Evolutionary conservation across 1,140 invertebrate species (phyloP), one percentile per base, ranked within the genome.

Genomic region (Tetraneura akinire): DNA sequence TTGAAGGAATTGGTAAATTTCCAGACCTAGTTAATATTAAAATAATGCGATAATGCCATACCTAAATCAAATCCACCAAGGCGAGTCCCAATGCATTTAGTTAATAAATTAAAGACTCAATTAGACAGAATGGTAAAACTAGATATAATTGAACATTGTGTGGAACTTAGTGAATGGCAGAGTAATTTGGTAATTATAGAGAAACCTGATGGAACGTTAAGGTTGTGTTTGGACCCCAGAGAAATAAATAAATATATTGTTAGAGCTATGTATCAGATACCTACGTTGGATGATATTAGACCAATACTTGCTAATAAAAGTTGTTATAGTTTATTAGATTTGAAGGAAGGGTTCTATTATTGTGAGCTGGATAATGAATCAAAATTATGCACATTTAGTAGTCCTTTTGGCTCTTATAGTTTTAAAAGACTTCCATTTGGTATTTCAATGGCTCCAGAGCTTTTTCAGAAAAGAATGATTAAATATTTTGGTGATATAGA

Each of bases 401-500:
- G 64, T 6, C 80, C 83, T 11, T 84, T 83, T 82, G 85, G 86
- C 3, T 70, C 82, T 29, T 86, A 84, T 80, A 80, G 81, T 16
- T 87, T 81, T 82, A 37, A 81, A 1, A 55, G 84, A n/a, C 70
- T 86, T 37, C 85, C 85, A 26, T 85, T 86, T 82, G 85, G 86
- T 11, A 68, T 85, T 8, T 73, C 51, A 55, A 68, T 71, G 18
- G 73, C 83, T 55, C 82, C 84, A 21, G 85, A 85, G 74, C 82
- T 84, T 1, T 87, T 87, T 80, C 85, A 86, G 80, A 76, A 70
- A 76, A 57, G 80, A 13, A 83, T 84, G 21, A 71, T 83, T 14
- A 81, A 83, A 80, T 81, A 82, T 21, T 82, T 86, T n/a, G 81
- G 81, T 18, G 84, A 84, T 13, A 82, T 87, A 18, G 6, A 57